These are phyloP conservation scores for Drosophila littoralis DNA, from an alignment of 1,140 invertebrate genomes.

Conservation along the genomic window DNA sequence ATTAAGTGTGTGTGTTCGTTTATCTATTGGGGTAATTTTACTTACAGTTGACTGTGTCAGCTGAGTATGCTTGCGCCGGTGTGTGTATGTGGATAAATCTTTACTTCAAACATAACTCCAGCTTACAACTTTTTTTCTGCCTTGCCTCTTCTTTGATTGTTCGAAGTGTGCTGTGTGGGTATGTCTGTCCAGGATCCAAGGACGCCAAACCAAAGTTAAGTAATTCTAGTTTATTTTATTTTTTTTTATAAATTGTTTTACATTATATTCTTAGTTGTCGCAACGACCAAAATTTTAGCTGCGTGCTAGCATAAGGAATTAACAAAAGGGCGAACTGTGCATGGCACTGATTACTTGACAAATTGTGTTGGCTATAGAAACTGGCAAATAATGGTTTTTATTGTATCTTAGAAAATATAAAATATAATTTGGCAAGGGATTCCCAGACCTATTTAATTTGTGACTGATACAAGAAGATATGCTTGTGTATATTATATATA, in stretches of 20 bases:
- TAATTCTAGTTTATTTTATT: constrained; percentile 74
- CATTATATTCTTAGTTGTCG: constrained; percentile 64
- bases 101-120: constrained; percentile 45
- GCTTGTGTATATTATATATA: no score
- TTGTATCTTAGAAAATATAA: background rate
- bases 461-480: no score
- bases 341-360: constrained; percentile 58
- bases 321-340: constrained; percentile 20
- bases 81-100: constrained; percentile 39
- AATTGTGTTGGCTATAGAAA: constrained; percentile 28
- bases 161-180: constrained; percentile 13
- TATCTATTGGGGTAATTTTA: constrained; percentile 9
- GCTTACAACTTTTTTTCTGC: constrained; percentile 41
- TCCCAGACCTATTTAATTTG: background rate
- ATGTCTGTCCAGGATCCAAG: constrained; percentile 38
- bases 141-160: constrained; percentile 35
- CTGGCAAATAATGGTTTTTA: constrained; percentile 1
- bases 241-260: constrained; percentile 56
- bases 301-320: constrained; percentile 19
- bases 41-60: background rate
- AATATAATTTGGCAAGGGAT: background rate
- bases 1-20: constrained; percentile 10
- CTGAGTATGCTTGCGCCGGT: constrained; percentile 8
- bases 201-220: constrained; percentile 49
- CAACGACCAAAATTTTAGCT: constrained; percentile 21